These are phyloP conservation scores for Equus quagga DNA, from an alignment of 2,113 vertebrate genomes.

Conservation along the genomic window DNA sequence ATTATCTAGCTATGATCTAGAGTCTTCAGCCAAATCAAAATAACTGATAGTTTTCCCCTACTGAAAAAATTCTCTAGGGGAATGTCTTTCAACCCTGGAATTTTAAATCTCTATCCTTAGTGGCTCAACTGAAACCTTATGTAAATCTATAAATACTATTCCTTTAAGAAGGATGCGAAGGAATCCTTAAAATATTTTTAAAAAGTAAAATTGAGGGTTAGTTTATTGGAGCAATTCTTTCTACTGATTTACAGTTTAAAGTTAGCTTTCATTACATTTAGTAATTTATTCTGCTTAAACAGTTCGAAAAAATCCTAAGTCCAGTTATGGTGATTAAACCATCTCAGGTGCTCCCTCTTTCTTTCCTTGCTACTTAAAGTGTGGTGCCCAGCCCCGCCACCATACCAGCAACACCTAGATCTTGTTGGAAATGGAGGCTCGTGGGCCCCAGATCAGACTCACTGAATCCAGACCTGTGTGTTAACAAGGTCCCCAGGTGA, in stretches of 20 bases:
- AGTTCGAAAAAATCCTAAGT: not conserved
- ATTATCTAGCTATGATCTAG: not conserved
- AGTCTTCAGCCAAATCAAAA: not conserved
- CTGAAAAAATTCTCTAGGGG: not conserved
- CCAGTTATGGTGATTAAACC: not conserved
- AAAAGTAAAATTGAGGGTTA: not conserved
- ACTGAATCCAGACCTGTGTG: not conserved
- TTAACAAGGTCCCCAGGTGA: not conserved
- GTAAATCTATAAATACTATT: not conserved
- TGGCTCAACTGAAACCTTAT: not conserved
- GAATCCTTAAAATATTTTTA: not conserved
- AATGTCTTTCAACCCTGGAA: not conserved
- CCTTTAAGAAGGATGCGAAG: not conserved
- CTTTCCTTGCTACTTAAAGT: not conserved
- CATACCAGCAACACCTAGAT: too few species aligned
- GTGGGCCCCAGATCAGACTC: not conserved
- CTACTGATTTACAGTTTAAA: not conserved
- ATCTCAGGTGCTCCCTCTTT: not conserved
- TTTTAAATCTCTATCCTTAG: not conserved
- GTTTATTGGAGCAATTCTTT: not conserved
- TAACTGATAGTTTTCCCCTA: not conserved
- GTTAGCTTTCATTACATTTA: not conserved
- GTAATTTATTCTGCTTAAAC: not conserved
- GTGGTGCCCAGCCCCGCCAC: fast-evolving
- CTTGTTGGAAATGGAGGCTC: not conserved